These are phyloP conservation scores for Apamea anceps DNA, from an alignment of 2,888 invertebrate species.

Conservation along the genomic window DNA sequence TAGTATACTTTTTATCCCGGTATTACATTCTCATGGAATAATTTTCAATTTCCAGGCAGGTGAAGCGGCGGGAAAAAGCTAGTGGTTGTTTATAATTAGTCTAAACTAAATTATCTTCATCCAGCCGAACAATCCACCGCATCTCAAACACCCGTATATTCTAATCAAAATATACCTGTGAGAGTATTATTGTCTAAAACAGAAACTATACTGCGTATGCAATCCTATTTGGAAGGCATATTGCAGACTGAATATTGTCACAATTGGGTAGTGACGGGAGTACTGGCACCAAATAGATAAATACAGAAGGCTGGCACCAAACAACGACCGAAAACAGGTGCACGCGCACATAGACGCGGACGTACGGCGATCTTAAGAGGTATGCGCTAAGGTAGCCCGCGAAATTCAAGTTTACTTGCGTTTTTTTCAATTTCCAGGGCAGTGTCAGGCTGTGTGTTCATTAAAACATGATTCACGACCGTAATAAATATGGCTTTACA, in stretches of 20 bases:
- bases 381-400: neutral
- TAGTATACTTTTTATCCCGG: neutral
- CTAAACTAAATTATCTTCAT: neutral
- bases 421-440: no score
- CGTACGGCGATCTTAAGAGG: neutral
- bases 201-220: constrained; percentile 45
- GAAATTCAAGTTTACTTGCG: no score
- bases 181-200: constrained; percentile 24
- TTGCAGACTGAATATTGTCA: constrained; percentile 58
- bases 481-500: neutral
- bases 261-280: constrained; percentile 47
- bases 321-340: neutral
- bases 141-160: constrained; percentile 10
- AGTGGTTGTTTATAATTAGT: neutral
- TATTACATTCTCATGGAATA: neutral
- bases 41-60: neutral
- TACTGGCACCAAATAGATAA: neutral
- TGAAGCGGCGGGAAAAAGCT: neutral
- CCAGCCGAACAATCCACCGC: constrained; percentile 6
- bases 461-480: neutral
- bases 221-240: constrained; percentile 52
- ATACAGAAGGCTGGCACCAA: neutral
- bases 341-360: neutral
- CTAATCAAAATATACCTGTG: constrained; percentile 19
- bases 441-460: neutral